A percentile compares a stretch with the other conserved stretches of the same genome.
Conservation (phyloP, 2,888 invertebrate genomes). For the Aromia moschata region DNA sequence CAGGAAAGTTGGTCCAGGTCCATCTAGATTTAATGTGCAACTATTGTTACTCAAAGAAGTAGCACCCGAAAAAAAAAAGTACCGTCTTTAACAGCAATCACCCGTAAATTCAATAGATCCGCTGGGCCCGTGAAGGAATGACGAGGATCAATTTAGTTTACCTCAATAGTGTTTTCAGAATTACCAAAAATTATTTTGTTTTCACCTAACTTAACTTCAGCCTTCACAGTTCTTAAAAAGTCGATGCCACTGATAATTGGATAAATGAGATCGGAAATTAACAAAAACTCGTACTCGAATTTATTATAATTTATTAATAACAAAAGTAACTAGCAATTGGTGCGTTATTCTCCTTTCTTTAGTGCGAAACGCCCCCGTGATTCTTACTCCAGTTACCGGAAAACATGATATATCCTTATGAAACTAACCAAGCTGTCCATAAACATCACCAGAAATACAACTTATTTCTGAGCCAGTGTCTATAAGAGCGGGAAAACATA, state of each 20-base stretch:
- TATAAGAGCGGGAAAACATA: constrained; percentile 8
- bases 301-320: background rate
- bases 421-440: background rate
- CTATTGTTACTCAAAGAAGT: background rate
- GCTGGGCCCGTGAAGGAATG: background rate
- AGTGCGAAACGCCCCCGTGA: constrained; percentile 16
- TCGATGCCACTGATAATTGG: constrained; percentile 6
- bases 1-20: background rate
- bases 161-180: background rate
- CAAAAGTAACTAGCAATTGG: constrained; percentile 5
- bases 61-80: background rate
- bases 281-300: constrained; percentile 5
- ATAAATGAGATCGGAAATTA: constrained; percentile 3
- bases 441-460: constrained; percentile 15
- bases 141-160: background rate
- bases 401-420: constrained; percentile 3
- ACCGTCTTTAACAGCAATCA: background rate
- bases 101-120: constrained; percentile 9
- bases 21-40: background rate
- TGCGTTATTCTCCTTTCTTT: constrained; percentile 17
- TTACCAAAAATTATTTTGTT: background rate
- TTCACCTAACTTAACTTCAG: constrained; percentile 2
- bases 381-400: constrained; percentile 12
- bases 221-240: constrained; percentile 4
- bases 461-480: constrained; percentile 21